Conservation (phyloP, 1,140 invertebrate genomes). For the Listronotus bonariensis region DNA sequence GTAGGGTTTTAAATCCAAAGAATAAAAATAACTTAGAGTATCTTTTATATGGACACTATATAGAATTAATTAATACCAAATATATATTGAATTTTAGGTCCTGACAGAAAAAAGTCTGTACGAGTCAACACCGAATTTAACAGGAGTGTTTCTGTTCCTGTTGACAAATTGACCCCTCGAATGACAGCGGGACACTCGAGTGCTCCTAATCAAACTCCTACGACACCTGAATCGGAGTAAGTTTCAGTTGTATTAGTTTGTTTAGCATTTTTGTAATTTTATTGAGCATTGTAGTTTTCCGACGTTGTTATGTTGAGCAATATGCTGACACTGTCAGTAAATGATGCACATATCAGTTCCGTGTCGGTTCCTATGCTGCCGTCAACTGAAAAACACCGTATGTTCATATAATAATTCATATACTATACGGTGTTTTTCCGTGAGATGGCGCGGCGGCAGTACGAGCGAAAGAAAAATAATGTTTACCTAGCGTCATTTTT, state of each 20-base stretch:
- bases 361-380: no score
- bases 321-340: no score
- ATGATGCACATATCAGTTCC: no score
- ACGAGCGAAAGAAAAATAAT: no score
- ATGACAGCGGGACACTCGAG: conserved; percentile 44
- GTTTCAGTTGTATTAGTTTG: conserved; percentile 18
- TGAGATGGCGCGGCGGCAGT: no score
- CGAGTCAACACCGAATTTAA: conserved; percentile 69
- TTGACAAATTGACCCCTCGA: conserved; percentile 62
- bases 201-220: conserved; percentile 61
- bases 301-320: neutral
- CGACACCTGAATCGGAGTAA: conserved; percentile 64
- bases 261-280: neutral
- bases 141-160: conserved; percentile 84
- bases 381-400: no score
- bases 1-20: no score
- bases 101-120: conserved; percentile 53
- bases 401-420: no score
- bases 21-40: no score
- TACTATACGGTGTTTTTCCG: no score
- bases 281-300: neutral
- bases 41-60: no score
- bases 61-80: neutral
- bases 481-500: no score
- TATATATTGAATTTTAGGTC: conserved; percentile 37